Evolutionary conservation across 2,888 invertebrate species (phyloP).

Genomic region (Diarsia brunnea): DNA sequence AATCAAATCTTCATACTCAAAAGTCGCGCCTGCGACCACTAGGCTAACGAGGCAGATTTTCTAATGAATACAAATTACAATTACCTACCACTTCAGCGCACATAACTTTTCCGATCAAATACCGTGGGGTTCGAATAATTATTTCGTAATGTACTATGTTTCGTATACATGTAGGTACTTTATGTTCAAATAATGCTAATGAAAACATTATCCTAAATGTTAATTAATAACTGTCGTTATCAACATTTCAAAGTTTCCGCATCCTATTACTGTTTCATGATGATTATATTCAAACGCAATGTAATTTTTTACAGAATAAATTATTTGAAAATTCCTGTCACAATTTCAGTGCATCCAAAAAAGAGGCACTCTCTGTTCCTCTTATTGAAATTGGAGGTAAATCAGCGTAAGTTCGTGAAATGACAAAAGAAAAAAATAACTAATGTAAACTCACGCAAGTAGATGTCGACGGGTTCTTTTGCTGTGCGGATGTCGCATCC

Average conservation of each 20-base stretch:
- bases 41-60: too few relatives aligned
- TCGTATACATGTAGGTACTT: too few relatives aligned
- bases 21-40: too few relatives aligned
- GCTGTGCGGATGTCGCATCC: conserved; percentile 90
- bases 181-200: not conserved
- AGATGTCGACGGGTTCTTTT: conserved; percentile 93
- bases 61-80: not conserved
- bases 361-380: not conserved
- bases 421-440: not conserved
- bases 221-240: not conserved
- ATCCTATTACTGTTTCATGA: too few relatives aligned
- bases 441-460: conserved; percentile 91
- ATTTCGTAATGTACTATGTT: not conserved
- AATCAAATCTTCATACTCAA: too few relatives aligned
- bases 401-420: not conserved
- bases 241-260: not conserved
- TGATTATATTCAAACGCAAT: too few relatives aligned
- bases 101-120: not conserved
- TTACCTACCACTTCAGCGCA: not conserved
- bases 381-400: not conserved
- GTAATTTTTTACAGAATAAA: too few relatives aligned
- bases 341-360: not conserved
- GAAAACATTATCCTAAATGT: not conserved
- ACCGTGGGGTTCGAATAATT: not conserved
- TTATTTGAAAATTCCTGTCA: not conserved